Percentiles rank a stretch among this genome's conserved stretches.
These are phyloP conservation scores for Synodontis membranacea DNA, from an alignment of 2,113 vertebrate genomes.

Conservation along the genomic window DNA sequence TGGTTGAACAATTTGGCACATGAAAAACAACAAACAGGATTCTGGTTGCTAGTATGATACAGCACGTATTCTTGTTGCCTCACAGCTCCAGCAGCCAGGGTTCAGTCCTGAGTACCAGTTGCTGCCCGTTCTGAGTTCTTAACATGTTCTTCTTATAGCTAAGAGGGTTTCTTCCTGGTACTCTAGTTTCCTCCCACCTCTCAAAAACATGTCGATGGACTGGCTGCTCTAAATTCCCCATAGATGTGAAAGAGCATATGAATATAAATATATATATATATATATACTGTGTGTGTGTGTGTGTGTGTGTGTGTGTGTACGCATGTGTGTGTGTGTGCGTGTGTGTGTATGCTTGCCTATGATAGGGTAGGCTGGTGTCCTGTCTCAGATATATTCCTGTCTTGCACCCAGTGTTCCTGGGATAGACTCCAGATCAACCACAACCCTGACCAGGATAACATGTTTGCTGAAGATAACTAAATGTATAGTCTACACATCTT, in stretches of 20 bases:
- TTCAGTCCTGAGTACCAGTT: background rate
- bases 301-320: background rate
- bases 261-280: background rate
- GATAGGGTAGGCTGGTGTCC: slow-evolving; percentile 16
- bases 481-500: background rate
- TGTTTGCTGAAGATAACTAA: slow-evolving; percentile 5
- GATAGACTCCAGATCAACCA: background rate
- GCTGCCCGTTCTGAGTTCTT: background rate
- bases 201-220: background rate
- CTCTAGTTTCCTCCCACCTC: background rate
- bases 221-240: background rate
- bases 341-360: background rate
- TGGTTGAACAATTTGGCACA: background rate
- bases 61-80: background rate
- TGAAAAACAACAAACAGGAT: background rate
- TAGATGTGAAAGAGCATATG: background rate
- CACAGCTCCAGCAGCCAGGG: background rate
- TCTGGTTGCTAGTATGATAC: background rate
- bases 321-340: background rate
- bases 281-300: background rate
- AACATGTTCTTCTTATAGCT: background rate
- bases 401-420: background rate
- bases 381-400: background rate
- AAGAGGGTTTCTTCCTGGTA: background rate
- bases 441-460: background rate